A percentile compares a stretch with the other conserved stretches of the same genome.
Evolutionary conservation across 2,888 invertebrate genomes (phyloP).

Genomic region (Exephanes ischioxanthus): DNA sequence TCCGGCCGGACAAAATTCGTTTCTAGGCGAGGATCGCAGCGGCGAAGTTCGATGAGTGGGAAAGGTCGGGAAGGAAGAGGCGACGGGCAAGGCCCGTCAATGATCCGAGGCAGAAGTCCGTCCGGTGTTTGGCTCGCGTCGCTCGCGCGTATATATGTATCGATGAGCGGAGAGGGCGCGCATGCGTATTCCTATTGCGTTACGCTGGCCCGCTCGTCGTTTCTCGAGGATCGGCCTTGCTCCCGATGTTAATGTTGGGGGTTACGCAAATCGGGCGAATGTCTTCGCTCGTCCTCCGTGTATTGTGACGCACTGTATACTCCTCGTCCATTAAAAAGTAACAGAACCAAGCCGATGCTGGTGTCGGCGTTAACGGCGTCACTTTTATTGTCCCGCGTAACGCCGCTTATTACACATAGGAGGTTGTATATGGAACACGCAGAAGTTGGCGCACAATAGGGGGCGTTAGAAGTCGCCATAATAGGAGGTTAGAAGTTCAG

Average conservation of each 20-base stretch:
- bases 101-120: conserved; percentile 16
- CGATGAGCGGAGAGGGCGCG: not conserved
- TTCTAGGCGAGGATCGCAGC: not conserved
- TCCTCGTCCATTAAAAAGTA: not conserved
- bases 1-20: not conserved
- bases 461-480: too few relatives aligned
- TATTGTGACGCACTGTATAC: not conserved
- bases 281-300: conserved; percentile 45
- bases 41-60: not conserved
- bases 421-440: too few relatives aligned
- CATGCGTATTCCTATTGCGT: conserved; percentile 21
- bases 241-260: conserved; percentile 78
- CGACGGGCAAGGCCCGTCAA: conserved; percentile 26
- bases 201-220: conserved; percentile 21
- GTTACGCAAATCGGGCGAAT: conserved; percentile 69
- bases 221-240: conserved; percentile 74
- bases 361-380: too few relatives aligned
- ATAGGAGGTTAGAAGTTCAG: too few relatives aligned
- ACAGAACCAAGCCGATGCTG: not conserved
- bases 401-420: too few relatives aligned
- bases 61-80: not conserved
- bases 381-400: too few relatives aligned
- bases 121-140: conserved; percentile 14
- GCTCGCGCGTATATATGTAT: conserved; percentile 3
- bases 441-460: too few relatives aligned